Base-by-base conservation (phyloP, 1,140 invertebrate species). In the Caenorhabditis remanei region DNA sequence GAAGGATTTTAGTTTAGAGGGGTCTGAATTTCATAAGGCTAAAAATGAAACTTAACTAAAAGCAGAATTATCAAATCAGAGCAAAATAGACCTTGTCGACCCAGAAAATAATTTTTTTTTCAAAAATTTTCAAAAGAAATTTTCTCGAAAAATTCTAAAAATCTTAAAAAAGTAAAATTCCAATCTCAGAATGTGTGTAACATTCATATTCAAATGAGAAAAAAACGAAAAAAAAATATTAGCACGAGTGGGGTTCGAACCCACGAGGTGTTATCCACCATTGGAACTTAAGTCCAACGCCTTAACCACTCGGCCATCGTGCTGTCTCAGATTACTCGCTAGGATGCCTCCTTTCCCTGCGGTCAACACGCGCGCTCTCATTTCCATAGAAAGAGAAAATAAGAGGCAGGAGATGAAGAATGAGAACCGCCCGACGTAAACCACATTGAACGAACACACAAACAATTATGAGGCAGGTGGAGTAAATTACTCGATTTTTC, bases 231-330 rank as follows among this genome's bases (percentile, higher is more conserved):
- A 88, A 83, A 88, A 88, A 19, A n/a, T 85, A 32, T 13, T 87
- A 87, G 82, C 87, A 84, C 82, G 87, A 87, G 84, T 88, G 87
- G 87, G 87, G 87, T 88, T 88, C 87, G 87, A 88, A 88, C 87
- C 87, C 87, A 88, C 87, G 87, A 75, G 67, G 87, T 56, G 63
- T 88, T 83, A 61, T 53, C 87, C 63, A 56, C 87, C 84, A 88
- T 88, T 88, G 88, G 88, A 88, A 88, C 88, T 88, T 88, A 89
- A 89, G 88, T 89, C 88, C 88, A 89, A 89, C 88, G 88, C 88
- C 88, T 89, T 89, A 89, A 89, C 88, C 88, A 89, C 88, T 89
- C 84, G 87, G 86, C 90, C 89, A 87, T 86, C 79, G 85, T 86
- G 85, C 85, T 86, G 55, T 13, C 46, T 6, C 4, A 4, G 13